A percentile compares a stretch with the other conserved stretches of the same genome.
These are phyloP conservation scores for Cuculus canorus DNA, from an alignment of 2,797 vertebrate species.

Conservation along the genomic window DNA sequence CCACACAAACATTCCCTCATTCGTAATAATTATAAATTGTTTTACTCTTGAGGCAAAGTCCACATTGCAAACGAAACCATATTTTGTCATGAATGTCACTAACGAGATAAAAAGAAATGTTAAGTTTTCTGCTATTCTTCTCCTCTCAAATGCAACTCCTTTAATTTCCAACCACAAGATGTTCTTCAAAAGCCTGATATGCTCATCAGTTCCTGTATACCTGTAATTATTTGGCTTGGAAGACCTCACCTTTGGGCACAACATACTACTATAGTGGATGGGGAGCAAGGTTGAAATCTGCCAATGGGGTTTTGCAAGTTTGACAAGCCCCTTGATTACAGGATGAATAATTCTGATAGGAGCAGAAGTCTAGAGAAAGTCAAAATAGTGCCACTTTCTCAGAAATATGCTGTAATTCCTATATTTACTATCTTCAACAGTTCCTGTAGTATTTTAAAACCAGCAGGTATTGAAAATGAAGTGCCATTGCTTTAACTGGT, in stretches of 20 bases:
- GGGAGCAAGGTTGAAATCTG: background rate
- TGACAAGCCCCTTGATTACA: background rate
- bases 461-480: background rate
- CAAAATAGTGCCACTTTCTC: background rate
- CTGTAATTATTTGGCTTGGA: background rate
- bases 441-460: background rate
- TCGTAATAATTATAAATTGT: background rate
- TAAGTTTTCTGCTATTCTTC: background rate
- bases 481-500: background rate
- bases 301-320: background rate
- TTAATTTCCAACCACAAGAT: background rate
- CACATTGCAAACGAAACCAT: background rate
- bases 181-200: background rate
- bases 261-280: fast-evolving
- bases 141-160: background rate
- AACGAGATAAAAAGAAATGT: background rate
- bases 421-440: background rate
- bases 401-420: background rate
- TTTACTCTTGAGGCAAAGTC: background rate
- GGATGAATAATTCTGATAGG: background rate
- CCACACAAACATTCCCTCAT: background rate
- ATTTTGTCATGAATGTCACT: background rate
- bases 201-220: background rate
- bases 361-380: background rate
- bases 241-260: background rate